Evolutionary conservation across 2,797 vertebrate species (phyloP).

Genomic region (Carcharodon carcharias): DNA sequence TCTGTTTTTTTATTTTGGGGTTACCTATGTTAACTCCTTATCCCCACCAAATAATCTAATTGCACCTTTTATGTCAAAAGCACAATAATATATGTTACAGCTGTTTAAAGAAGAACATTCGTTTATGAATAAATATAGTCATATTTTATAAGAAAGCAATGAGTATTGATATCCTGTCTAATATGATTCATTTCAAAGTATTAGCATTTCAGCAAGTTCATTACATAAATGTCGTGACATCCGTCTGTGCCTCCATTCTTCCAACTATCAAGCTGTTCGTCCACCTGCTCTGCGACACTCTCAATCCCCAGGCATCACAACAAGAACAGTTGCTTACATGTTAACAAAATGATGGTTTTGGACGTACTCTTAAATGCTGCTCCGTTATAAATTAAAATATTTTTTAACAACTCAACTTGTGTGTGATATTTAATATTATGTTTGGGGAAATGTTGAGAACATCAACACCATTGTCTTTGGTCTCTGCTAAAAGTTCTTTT

Average conservation of each 20-base stretch:
- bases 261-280: constrained; percentile 1
- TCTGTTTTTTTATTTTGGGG: background rate
- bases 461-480: background rate
- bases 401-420: background rate
- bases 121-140: background rate
- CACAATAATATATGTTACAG: background rate
- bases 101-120: background rate
- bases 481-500: background rate
- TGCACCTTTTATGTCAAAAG: background rate
- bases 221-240: background rate
- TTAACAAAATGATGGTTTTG: background rate
- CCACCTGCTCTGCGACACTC: constrained; percentile 2
- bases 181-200: background rate
- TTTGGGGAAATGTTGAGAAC: background rate
- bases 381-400: background rate
- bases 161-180: background rate
- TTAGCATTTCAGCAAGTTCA: constrained; percentile 9
- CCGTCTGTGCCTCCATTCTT: background rate
- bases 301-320: background rate
- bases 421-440: background rate
- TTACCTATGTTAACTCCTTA: background rate
- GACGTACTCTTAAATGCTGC: background rate
- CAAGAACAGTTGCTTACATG: background rate
- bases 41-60: background rate
- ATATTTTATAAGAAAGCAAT: background rate